These are phyloP conservation scores for Circaetus cinerascens DNA, from an alignment of 2,113 vertebrate genomes.

Conservation along the genomic window DNA sequence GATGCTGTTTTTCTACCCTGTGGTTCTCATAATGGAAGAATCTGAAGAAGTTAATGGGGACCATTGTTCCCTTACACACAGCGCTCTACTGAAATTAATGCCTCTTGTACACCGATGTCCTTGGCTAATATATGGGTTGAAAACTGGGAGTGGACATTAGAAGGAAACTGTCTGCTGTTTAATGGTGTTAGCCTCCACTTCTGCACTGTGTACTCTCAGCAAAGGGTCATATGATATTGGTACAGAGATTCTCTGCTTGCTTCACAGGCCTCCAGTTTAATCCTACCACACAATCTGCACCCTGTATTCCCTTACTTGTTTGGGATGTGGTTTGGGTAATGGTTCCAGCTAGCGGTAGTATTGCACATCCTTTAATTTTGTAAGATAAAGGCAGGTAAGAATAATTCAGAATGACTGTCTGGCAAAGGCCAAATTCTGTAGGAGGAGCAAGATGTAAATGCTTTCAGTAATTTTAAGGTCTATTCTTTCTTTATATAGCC, in stretches of 20 bases:
- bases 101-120: not conserved
- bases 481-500: not conserved
- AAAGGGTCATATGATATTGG: not conserved
- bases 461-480: not conserved
- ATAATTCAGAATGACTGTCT: not conserved
- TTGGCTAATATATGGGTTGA: not conserved
- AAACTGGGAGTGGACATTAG: not conserved
- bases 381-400: not conserved
- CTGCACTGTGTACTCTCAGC: not conserved
- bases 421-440: not conserved
- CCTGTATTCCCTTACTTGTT: not conserved
- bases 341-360: not conserved
- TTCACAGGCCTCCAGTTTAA: not conserved
- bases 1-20: not conserved
- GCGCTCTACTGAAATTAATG: not conserved
- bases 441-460: not conserved
- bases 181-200: not conserved
- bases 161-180: not conserved
- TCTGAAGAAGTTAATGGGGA: not conserved
- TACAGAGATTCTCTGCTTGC: not conserved
- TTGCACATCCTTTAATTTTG: not conserved
- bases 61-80: not conserved
- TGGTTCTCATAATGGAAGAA: not conserved
- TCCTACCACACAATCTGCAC: not conserved
- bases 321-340: not conserved